These are phyloP conservation scores for Palaemon carinicauda DNA, from an alignment of 1,140 invertebrate species.

Conservation along the genomic window DNA sequence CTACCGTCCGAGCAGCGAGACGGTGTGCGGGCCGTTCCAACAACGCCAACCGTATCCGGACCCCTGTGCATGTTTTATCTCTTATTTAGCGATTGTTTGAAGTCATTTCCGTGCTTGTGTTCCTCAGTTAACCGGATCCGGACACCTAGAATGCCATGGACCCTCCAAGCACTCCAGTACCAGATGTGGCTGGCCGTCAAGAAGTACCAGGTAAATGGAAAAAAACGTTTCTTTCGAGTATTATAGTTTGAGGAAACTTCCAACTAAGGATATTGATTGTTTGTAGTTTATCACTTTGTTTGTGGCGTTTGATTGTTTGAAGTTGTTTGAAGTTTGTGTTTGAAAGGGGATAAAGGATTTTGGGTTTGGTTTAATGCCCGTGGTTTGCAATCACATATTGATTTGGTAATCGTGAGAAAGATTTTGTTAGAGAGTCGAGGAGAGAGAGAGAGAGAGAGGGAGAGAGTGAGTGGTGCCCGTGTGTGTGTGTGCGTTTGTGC, in stretches of 20 bases:
- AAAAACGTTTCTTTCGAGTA: not conserved
- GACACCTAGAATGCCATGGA: constrained; percentile 55
- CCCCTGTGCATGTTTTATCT: constrained; percentile 22
- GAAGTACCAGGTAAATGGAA: constrained; percentile 65
- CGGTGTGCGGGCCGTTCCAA: constrained; percentile 6
- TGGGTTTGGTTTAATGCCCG: no score
- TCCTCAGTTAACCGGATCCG: no score
- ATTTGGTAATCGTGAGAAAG: not conserved
- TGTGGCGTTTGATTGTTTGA: not conserved
- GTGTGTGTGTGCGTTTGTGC: not conserved
- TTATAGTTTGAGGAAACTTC: constrained; percentile 39
- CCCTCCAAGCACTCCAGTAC: constrained; percentile 62
- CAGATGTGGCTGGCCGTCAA: constrained; percentile 65
- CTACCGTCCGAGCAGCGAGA: not conserved
- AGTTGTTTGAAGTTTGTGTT: not conserved
- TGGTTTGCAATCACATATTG: not conserved
- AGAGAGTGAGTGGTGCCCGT: not conserved
- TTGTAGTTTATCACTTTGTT: not conserved
- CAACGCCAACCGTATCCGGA: constrained; percentile 11
- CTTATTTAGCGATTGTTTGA: constrained; percentile 14
- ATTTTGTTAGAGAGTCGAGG: not conserved
- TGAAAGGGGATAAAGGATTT: no score
- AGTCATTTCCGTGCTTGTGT: not conserved
- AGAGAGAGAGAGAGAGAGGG: no score
- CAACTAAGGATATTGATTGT: not conserved